phyloP scores from a whole-genome alignment of 2,113 vertebrate genomes.

The Pseudopipra pipra region DNA sequence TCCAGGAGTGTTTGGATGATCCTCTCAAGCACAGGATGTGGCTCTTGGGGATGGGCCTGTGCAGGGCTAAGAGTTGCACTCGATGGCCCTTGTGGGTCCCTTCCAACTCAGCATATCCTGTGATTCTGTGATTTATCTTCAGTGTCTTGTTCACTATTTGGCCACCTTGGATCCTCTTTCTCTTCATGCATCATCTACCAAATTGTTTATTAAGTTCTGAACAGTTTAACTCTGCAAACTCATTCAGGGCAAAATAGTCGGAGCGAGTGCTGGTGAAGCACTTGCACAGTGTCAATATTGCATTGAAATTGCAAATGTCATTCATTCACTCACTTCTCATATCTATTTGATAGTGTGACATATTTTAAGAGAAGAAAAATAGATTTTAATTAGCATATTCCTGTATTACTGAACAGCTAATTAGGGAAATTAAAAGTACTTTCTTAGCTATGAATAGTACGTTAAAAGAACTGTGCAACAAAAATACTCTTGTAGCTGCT shows the following conservation, averaged over 20 bases:
- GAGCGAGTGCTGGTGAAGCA: neutral
- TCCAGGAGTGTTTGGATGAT: too few relatives aligned
- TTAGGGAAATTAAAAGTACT: constrained; percentile 23
- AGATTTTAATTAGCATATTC: constrained; percentile 9
- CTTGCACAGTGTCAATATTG: neutral
- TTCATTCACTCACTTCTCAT: neutral
- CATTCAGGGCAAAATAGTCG: neutral
- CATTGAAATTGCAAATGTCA: neutral
- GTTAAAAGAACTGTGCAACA: neutral
- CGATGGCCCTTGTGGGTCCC: too few relatives aligned
- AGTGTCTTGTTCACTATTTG: neutral
- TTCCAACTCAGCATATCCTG: too few relatives aligned
- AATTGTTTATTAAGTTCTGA: constrained; percentile 10
- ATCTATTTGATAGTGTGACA: neutral
- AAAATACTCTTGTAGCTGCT: neutral
- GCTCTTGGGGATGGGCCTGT: too few relatives aligned
- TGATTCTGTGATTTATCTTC: neutral
- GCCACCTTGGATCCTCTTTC: neutral
- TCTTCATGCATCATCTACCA: neutral
- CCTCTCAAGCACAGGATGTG: too few relatives aligned
- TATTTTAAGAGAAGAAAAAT: constrained; percentile 19
- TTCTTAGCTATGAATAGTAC: neutral
- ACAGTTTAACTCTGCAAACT: constrained; percentile 5
- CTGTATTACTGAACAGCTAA: constrained; percentile 7
- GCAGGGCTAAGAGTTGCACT: too few relatives aligned